phyloP scores from a whole-genome alignment of 1,140 invertebrate species.

The Sitobion miscanthi region DNA sequence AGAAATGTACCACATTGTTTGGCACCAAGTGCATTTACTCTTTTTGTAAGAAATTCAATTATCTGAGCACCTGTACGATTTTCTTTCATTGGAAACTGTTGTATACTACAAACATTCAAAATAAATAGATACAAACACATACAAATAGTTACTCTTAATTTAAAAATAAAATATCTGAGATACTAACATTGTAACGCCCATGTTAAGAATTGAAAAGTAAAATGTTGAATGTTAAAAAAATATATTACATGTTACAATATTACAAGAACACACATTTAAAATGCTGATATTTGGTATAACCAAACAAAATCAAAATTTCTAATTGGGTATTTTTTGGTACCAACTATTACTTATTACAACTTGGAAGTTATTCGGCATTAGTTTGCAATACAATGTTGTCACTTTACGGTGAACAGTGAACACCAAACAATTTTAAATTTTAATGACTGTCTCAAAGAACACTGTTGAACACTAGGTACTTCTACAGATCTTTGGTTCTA shows the following conservation, averaged over 20 bases:
- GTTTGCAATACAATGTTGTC: not conserved
- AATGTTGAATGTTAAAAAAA: not conserved
- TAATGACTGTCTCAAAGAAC: not conserved
- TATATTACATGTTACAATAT: not conserved
- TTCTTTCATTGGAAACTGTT: constrained; percentile 85
- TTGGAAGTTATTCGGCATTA: not conserved
- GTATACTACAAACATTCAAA: constrained; percentile 64
- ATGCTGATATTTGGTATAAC: not conserved
- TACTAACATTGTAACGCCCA: constrained; percentile 51
- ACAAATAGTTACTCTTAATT: not conserved
- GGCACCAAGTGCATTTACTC: constrained; percentile 84
- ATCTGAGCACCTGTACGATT: constrained; percentile 84
- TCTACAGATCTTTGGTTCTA: no score
- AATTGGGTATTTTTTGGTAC: not conserved
- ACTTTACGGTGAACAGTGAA: not conserved
- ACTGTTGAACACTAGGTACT: no score
- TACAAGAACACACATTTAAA: not conserved
- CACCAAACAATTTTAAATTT: not conserved
- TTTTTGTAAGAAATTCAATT: constrained; percentile 84
- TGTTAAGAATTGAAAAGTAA: not conserved
- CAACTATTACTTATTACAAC: not conserved
- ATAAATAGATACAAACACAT: not conserved
- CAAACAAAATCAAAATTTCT: not conserved
- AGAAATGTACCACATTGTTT: constrained; percentile 86
- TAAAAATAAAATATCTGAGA: not conserved